phyloP scores from a whole-genome alignment of 1,140 invertebrate genomes.

The Bombus soroeensis region DNA sequence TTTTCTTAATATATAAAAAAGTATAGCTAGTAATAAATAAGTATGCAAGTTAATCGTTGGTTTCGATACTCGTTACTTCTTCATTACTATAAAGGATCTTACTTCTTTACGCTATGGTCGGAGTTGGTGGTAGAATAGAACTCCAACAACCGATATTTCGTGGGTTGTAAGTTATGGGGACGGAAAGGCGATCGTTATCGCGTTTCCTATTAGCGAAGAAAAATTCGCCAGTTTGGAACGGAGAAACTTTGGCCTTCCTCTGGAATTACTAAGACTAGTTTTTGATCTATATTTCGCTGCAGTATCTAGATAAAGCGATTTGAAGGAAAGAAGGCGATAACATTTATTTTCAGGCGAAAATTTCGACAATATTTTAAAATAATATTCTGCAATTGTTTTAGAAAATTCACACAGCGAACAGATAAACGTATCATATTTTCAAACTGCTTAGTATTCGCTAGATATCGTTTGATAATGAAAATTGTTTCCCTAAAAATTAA shows the following conservation, averaged over 20 bases:
- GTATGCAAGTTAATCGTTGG: neutral
- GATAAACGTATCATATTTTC: too few relatives aligned
- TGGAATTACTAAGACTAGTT: neutral
- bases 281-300: neutral
- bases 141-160: neutral
- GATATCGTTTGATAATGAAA: neutral
- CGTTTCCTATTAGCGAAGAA: neutral
- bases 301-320: neutral
- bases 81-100: conserved; percentile 31
- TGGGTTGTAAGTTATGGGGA: neutral
- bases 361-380: neutral
- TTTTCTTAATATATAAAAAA: neutral
- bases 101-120: neutral
- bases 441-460: neutral
- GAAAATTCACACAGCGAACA: neutral
- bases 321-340: neutral
- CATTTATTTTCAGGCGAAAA: neutral
- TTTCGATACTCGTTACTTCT: conserved; percentile 7
- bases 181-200: neutral
- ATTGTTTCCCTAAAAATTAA: too few relatives aligned
- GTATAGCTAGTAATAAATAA: neutral
- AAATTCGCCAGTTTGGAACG: neutral
- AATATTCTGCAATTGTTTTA: neutral
- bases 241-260: neutral
- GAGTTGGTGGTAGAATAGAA: neutral